Base-by-base conservation (phyloP, 2,888 invertebrate species). In the Chrysina gloriosa region DNA sequence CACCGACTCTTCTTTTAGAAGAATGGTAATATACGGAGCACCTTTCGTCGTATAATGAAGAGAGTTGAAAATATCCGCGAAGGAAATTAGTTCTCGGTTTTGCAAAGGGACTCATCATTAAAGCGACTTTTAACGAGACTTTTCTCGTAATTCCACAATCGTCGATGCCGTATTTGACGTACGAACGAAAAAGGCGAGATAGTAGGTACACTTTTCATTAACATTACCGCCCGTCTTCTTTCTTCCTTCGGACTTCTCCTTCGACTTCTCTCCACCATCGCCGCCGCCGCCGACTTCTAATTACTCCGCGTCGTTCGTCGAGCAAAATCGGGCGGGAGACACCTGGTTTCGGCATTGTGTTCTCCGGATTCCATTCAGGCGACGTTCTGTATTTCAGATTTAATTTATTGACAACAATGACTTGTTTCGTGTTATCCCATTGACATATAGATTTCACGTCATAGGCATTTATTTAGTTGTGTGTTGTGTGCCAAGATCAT, bases 321-420 rank as follows among this genome's bases (percentile, higher is more conserved):
- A 42, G 16, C 16, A 42, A 61, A 16, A 27, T 42, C 42, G 16
- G 27, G 58, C 54, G 69, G 69, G n/a, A n/a, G n/a, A 69, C 69
- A 69, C 69, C 69, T 69, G 69, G 69, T 65, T 69, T 69, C 58
- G 61, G 61, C 52, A 69, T 69, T 69, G 69, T 69, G 42, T 58
- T 61, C 65, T 42, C n/a, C 65, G 65, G 36, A 69, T 65, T 69
- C 69, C 69, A 69, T 69, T 69, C 69, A 69, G 58, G 65, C 61
- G 65, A 69, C 63, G 56, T 61, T 61, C 58, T 69, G 69, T 69
- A 69, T 69, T 69, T 69, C 69, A 69, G 69, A 69, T 69, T 69
- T 69, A 69, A 69, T 69, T 69, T 69, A 69, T 69, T 65, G 45
- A 65, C 65, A 58, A 69, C 69, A 69, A 69, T 69, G 61, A 61